phyloP scores from a whole-genome alignment of 2,797 vertebrate species.

The Lacerta agilis region DNA sequence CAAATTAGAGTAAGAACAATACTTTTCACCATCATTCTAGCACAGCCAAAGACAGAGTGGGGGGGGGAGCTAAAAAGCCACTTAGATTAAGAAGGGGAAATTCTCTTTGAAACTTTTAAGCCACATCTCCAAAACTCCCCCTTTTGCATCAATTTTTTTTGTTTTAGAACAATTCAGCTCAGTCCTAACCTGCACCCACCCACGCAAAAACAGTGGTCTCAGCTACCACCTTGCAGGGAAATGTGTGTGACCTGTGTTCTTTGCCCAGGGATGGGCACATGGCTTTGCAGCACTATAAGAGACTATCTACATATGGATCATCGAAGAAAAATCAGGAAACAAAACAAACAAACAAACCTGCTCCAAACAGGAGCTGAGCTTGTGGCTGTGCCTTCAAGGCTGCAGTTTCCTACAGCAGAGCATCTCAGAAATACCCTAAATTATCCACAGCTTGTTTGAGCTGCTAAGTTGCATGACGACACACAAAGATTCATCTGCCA shows the following conservation, averaged over 20 bases:
- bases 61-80: neutral
- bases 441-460: neutral
- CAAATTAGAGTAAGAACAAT: neutral
- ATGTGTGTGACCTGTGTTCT: neutral
- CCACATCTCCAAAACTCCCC: neutral
- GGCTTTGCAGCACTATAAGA: neutral
- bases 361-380: neutral
- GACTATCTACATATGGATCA: neutral
- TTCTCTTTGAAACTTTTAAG: neutral
- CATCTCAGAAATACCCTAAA: constrained; percentile 25
- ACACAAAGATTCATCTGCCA: neutral
- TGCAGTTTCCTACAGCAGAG: neutral
- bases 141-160: neutral
- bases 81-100: neutral
- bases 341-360: neutral
- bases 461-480: neutral
- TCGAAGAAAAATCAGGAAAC: neutral
- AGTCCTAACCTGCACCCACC: neutral
- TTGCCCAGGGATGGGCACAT: neutral
- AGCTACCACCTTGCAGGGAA: neutral
- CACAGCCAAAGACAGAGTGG: neutral
- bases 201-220: neutral
- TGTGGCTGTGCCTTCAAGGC: neutral
- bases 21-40: neutral
- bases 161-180: neutral